Conservation (phyloP, 2,113 vertebrate genomes). For the Natator depressus region DNA sequence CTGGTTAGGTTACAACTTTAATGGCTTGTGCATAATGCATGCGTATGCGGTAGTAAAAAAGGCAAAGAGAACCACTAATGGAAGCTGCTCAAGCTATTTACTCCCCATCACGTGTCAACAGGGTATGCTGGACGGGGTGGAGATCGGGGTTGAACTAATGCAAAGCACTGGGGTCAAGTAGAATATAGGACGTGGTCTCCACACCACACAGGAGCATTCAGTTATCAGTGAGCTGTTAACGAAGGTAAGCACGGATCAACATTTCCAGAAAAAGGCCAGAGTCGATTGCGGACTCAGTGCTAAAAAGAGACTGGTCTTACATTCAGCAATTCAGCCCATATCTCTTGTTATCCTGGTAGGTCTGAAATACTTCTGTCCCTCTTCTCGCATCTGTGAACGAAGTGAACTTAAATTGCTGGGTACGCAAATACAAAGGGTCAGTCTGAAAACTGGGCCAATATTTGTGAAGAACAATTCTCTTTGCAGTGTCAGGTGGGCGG, state of each 20-base stretch:
- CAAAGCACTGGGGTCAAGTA: accelerated
- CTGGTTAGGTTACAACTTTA: background rate
- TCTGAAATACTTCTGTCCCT: background rate
- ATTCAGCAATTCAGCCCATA: background rate
- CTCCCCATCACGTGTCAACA: background rate
- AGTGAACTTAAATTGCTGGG: background rate
- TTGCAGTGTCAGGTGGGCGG: background rate
- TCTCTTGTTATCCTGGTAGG: background rate
- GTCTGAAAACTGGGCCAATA: background rate
- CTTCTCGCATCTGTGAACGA: background rate
- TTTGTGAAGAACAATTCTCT: background rate
- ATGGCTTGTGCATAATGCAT: background rate
- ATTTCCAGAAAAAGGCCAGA: background rate
- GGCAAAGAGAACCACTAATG: background rate
- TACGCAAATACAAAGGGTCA: background rate
- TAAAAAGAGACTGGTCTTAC: background rate
- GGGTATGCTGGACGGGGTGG: accelerated
- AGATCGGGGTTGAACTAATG: background rate
- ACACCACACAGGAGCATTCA: background rate
- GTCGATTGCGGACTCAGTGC: background rate
- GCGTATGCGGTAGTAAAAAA: background rate
- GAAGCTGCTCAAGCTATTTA: background rate
- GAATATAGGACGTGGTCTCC: background rate
- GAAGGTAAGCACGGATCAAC: background rate
- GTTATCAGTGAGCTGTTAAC: background rate